Conservation (phyloP, 2,888 invertebrate species). For the Drosophila lacicola region DNA sequence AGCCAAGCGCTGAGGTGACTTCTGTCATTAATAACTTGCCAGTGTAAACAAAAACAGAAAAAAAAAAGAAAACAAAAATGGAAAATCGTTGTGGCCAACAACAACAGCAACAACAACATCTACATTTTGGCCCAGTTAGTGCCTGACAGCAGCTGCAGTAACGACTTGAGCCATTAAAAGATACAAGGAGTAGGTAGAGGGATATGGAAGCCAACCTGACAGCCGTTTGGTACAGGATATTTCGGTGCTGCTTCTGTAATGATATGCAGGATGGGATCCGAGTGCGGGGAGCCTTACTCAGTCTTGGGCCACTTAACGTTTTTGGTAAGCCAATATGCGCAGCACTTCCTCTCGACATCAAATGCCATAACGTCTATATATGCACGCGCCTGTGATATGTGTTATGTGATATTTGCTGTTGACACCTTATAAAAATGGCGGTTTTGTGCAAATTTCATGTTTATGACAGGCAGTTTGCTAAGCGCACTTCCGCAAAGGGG, state of each 20-base stretch:
- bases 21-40: constrained; percentile 71
- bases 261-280: constrained; percentile 50
- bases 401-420: constrained; percentile 65
- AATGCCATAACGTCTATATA: constrained; percentile 68
- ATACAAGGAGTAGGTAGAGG: constrained; percentile 33
- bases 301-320: constrained; percentile 53
- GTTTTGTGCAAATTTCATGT: constrained; percentile 81
- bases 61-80: constrained; percentile 12
- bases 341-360: constrained; percentile 58
- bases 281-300: constrained; percentile 7
- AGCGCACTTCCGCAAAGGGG: constrained; percentile 48
- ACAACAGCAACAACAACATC: constrained; percentile 10
- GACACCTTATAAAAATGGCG: constrained; percentile 79
- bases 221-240: constrained; percentile 27
- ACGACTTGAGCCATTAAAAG: constrained; percentile 80
- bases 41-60: constrained; percentile 40
- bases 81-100: constrained; percentile 17
- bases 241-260: constrained; percentile 39
- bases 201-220: constrained; percentile 8
- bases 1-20: constrained; percentile 56
- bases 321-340: constrained; percentile 72
- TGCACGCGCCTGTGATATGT: constrained; percentile 39
- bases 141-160: constrained; percentile 72
- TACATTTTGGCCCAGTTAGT: constrained; percentile 56
- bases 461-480: constrained; percentile 73